A percentile compares a stretch with the other conserved stretches of the same genome.
These are phyloP conservation scores for Neomonachus schauinslandi DNA, from an alignment of 2,113 vertebrate genomes.

Conservation along the genomic window DNA sequence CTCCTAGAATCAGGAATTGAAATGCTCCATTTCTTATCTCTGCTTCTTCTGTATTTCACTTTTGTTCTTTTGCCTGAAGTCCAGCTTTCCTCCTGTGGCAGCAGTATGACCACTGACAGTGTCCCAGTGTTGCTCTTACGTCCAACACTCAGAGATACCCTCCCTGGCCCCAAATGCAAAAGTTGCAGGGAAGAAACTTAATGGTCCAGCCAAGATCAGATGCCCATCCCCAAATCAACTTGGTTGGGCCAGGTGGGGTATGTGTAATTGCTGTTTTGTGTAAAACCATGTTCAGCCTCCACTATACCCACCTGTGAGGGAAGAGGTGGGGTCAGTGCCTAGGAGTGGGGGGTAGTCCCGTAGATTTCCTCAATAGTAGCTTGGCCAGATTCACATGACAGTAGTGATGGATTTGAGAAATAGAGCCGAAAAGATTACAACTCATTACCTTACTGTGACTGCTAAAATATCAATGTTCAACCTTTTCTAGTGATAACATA, in stretches of 20 bases:
- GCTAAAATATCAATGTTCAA: slow-evolving; percentile 19
- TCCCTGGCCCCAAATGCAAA: not conserved
- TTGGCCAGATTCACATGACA: not conserved
- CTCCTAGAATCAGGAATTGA: not conserved
- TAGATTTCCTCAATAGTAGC: not conserved
- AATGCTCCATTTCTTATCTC: not conserved
- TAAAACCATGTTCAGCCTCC: not conserved
- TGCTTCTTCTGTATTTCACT: not conserved
- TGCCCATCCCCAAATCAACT: not conserved
- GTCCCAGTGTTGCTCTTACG: not conserved
- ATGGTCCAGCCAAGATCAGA: not conserved
- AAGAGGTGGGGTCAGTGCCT: not conserved
- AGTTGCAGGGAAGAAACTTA: not conserved
- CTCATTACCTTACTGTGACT: not conserved
- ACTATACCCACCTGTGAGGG: not conserved
- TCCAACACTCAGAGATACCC: not conserved
- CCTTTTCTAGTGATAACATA: slow-evolving; percentile 44
- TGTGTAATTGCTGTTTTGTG: not conserved
- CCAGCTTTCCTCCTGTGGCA: not conserved
- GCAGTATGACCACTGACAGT: not conserved
- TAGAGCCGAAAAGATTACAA: not conserved
- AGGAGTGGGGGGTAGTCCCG: not conserved
- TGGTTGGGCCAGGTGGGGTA: not conserved
- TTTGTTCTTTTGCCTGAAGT: not conserved
- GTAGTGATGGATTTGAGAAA: slow-evolving; percentile 9